Evolutionary conservation across 1,140 invertebrate genomes (phyloP).

Genomic region (Idris sp.): DNA sequence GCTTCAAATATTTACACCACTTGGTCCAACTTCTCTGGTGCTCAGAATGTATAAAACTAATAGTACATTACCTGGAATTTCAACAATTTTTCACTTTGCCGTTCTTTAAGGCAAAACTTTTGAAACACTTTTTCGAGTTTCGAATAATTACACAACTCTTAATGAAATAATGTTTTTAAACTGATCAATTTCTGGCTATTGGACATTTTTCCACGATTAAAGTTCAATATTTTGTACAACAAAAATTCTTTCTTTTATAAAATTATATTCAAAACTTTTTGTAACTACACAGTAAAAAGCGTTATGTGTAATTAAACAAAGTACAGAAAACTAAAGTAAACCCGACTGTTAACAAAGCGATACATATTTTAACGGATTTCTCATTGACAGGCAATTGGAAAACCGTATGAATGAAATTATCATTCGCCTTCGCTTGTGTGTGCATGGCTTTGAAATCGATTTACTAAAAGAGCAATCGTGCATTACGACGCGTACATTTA

Average conservation of each 20-base stretch:
- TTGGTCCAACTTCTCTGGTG: slow-evolving; percentile 4
- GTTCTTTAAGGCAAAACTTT: slow-evolving; percentile 26
- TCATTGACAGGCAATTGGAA: slow-evolving; percentile 28
- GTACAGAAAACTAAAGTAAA: too few species aligned
- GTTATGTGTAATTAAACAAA: too few species aligned
- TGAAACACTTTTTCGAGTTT: slow-evolving; percentile 7
- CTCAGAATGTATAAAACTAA: slow-evolving; percentile 49
- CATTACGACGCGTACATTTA: slow-evolving; percentile 49
- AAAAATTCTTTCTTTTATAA: too few species aligned
- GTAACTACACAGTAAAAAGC: too few species aligned
- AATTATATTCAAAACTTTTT: too few species aligned
- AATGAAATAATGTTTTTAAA: not conserved
- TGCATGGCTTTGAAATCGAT: slow-evolving; percentile 41
- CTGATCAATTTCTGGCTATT: not conserved
- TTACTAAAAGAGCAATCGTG: slow-evolving; percentile 48
- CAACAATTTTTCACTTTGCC: slow-evolving; percentile 43
- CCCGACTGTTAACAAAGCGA: slow-evolving; percentile 12
- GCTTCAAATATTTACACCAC: slow-evolving; percentile 37
- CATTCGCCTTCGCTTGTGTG: slow-evolving; percentile 27
- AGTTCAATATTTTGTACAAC: too few species aligned
- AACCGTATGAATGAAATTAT: slow-evolving; percentile 44
- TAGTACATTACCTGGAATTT: slow-evolving; percentile 43
- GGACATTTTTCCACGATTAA: too few species aligned
- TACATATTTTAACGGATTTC: slow-evolving; percentile 24
- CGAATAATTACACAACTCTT: slow-evolving; percentile 7